These are phyloP conservation scores for Rhagonycha lutea DNA, from an alignment of 2,888 invertebrate species.

Conservation along the genomic window DNA sequence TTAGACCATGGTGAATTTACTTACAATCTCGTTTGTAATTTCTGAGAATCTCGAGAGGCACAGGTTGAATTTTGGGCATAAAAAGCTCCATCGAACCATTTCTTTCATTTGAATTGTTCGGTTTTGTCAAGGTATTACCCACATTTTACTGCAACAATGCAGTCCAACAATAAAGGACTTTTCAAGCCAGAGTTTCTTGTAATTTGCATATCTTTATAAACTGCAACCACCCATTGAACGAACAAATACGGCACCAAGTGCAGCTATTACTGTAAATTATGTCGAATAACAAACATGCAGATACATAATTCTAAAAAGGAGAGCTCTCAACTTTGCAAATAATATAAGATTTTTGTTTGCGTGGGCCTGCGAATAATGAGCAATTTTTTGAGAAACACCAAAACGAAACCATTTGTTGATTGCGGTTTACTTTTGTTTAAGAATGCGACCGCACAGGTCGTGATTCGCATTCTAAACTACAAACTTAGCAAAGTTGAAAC, in stretches of 20 bases:
- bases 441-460: constrained; percentile 4
- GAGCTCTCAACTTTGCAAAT: background rate
- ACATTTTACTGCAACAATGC: background rate
- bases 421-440: constrained; percentile 4
- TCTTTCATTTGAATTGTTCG: background rate
- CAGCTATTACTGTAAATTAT: background rate
- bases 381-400: background rate
- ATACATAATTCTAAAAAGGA: background rate
- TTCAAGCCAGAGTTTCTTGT: background rate
- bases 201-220: background rate
- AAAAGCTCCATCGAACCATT: background rate
- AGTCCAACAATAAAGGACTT: background rate
- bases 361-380: background rate
- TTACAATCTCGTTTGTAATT: too few species aligned
- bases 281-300: background rate
- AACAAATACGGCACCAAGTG: background rate
- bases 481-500: background rate
- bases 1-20: too few species aligned
- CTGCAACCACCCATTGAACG: background rate
- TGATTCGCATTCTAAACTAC: background rate
- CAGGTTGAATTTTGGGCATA: background rate
- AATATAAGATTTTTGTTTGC: background rate
- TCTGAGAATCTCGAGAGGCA: too few species aligned
- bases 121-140: background rate
- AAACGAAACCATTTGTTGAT: background rate